Evolutionary conservation across 2,113 vertebrate genomes (phyloP).

Genomic region (Oncorhynchus tshawytscha): DNA sequence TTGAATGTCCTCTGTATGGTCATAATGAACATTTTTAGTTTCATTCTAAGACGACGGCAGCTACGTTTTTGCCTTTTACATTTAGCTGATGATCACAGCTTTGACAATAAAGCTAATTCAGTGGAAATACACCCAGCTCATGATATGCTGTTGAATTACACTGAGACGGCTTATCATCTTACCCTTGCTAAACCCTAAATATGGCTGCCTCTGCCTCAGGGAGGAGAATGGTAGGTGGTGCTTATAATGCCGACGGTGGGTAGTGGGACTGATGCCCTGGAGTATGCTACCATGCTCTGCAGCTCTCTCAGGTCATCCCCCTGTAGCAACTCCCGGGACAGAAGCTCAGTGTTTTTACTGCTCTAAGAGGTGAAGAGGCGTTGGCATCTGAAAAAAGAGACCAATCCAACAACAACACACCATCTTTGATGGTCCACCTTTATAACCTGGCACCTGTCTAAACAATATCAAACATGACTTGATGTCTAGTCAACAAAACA

Average conservation of each 20-base stretch:
- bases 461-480: too few species aligned
- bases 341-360: too few species aligned
- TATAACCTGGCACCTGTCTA: too few species aligned
- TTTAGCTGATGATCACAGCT: neutral
- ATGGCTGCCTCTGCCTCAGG: neutral
- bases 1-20: neutral
- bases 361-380: too few species aligned
- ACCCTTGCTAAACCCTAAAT: constrained; percentile 5
- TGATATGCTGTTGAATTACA: neutral
- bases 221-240: neutral
- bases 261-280: neutral
- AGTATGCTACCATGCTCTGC: neutral
- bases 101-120: neutral
- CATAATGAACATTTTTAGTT: neutral
- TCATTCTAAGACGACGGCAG: neutral
- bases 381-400: too few species aligned
- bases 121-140: neutral
- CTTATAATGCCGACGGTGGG: neutral
- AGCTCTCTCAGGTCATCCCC: neutral
- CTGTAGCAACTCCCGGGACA: too few species aligned
- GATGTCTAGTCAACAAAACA: too few species aligned
- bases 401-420: too few species aligned
- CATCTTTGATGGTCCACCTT: too few species aligned
- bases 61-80: too few species aligned
- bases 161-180: constrained; percentile 3